Percentiles rank a stretch among this genome's conserved stretches.
Evolutionary conservation across 2,797 vertebrate species (phyloP).

Genomic region (Lagocephalus sceleratus): DNA sequence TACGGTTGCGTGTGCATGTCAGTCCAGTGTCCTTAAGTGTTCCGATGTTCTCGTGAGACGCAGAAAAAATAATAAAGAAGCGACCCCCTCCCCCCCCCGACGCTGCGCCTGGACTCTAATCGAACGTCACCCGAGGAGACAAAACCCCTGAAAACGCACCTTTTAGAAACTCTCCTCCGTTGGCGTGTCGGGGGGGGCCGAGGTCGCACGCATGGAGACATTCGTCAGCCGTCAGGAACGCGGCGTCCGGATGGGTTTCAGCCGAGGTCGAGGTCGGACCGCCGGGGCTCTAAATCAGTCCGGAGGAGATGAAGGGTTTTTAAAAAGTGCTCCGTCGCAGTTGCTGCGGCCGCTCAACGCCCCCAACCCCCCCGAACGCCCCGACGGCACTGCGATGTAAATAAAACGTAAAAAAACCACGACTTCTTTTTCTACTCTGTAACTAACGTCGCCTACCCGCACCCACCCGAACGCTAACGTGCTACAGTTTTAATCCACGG

Average conservation of each 20-base stretch:
- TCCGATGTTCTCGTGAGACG: constrained; percentile 43
- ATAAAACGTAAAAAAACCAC: constrained; percentile 77
- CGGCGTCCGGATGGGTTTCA: neutral
- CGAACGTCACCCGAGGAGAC: neutral
- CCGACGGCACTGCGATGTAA: constrained; percentile 88
- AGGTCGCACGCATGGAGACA: neutral
- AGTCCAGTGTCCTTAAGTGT: constrained; percentile 29
- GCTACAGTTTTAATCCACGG: constrained; percentile 75
- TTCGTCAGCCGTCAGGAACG: neutral
- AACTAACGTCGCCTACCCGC: constrained; percentile 87
- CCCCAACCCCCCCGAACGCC: constrained; percentile 71
- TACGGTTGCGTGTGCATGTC: constrained; percentile 20
- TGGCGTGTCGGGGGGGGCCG: neutral
- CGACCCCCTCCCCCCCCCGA: constrained; percentile 51
- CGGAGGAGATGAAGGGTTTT: neutral
- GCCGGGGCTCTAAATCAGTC: neutral
- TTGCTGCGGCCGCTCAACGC: constrained; percentile 5
- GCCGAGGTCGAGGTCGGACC: neutral
- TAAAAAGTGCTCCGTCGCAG: neutral
- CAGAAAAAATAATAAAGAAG: constrained; percentile 49
- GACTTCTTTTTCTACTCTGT: constrained; percentile 72
- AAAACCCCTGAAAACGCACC: constrained; percentile 19
- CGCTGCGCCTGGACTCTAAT: constrained; percentile 37
- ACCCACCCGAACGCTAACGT: constrained; percentile 51
- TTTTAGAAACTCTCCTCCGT: neutral